These are phyloP conservation scores for Bolinopsis microptera DNA, from an alignment of 37 sponge, comb jelly and placozoan genomes.

Conservation along the genomic window DNA sequence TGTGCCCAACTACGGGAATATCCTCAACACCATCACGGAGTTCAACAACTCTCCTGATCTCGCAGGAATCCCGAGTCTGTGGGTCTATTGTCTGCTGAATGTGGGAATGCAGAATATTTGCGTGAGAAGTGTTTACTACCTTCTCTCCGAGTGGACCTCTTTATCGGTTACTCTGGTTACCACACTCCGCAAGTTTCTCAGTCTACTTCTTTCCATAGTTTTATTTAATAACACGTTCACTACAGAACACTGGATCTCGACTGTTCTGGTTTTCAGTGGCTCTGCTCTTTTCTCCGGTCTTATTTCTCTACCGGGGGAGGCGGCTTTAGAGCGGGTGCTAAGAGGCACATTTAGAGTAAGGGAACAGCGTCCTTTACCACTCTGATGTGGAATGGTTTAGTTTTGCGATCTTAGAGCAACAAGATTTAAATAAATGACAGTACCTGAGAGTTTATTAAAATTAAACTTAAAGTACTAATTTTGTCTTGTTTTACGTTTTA, in stretches of 20 bases:
- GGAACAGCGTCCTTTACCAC: too few species aligned
- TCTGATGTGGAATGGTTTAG: too few species aligned
- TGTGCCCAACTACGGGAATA: neutral
- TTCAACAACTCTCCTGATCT: constrained; percentile 25
- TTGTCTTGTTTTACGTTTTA: too few species aligned
- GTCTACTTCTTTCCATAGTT: constrained; percentile 11
- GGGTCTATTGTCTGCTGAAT: constrained; percentile 48
- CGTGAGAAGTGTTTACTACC: constrained; percentile 4
- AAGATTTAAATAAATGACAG: too few species aligned
- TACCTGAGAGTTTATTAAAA: too few species aligned
- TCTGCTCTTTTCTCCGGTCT: constrained; percentile 28
- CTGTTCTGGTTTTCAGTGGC: constrained; percentile 23
- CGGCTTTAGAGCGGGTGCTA: neutral
- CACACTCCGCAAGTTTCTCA: constrained; percentile 43
- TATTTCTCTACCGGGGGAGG: neutral
- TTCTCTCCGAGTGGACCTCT: constrained; percentile 61
- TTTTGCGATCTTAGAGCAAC: too few species aligned
- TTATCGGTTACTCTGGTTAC: constrained; percentile 52
- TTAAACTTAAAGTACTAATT: too few species aligned
- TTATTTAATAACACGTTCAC: constrained; percentile 28
- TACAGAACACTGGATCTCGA: constrained; percentile 26
- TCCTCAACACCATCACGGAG: neutral
- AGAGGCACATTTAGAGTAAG: neutral
- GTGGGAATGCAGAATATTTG: constrained; percentile 46
- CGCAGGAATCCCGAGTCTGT: neutral